Evolutionary conservation across 2,113 vertebrate genomes (phyloP).

Genomic region (Electrona antarctica): DNA sequence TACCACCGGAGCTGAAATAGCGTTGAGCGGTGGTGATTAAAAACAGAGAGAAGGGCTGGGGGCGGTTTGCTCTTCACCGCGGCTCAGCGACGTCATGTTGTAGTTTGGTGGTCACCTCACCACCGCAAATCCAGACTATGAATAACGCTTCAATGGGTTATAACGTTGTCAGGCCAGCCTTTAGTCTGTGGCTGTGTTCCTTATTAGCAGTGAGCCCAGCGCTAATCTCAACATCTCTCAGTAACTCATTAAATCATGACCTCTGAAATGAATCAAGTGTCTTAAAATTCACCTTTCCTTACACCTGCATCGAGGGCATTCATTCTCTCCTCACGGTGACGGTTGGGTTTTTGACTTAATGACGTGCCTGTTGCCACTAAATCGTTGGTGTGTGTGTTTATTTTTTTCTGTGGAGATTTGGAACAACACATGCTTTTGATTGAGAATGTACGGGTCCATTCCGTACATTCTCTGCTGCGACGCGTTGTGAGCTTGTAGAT

Average conservation of each 20-base stretch:
- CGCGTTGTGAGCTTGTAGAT: too few species aligned
- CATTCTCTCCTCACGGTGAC: conserved; percentile 21
- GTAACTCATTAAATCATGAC: conserved; percentile 23
- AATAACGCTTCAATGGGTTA: too few species aligned
- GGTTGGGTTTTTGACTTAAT: conserved; percentile 29
- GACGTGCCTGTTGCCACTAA: conserved; percentile 37
- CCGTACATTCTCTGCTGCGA: too few species aligned
- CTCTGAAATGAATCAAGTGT: conserved; percentile 34
- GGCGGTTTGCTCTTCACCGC: too few species aligned
- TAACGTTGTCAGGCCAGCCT: conserved; percentile 39
- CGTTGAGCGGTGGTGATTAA: too few species aligned
- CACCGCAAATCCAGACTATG: too few species aligned
- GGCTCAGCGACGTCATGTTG: too few species aligned
- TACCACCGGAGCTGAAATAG: too few species aligned
- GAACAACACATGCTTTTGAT: conserved; percentile 19
- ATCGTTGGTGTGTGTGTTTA: conserved; percentile 39
- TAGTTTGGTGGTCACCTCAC: too few species aligned
- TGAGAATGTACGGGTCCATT: too few species aligned
- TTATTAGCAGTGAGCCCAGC: conserved; percentile 9
- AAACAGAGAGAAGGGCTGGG: too few species aligned
- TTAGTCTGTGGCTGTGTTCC: conserved; percentile 23
- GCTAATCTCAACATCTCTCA: conserved; percentile 20
- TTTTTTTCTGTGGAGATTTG: conserved; percentile 18
- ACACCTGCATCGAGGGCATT: not conserved
- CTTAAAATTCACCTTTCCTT: conserved; percentile 36